Conservation (phyloP, 2,113 vertebrate species). For the Coregonus clupeaformis region DNA sequence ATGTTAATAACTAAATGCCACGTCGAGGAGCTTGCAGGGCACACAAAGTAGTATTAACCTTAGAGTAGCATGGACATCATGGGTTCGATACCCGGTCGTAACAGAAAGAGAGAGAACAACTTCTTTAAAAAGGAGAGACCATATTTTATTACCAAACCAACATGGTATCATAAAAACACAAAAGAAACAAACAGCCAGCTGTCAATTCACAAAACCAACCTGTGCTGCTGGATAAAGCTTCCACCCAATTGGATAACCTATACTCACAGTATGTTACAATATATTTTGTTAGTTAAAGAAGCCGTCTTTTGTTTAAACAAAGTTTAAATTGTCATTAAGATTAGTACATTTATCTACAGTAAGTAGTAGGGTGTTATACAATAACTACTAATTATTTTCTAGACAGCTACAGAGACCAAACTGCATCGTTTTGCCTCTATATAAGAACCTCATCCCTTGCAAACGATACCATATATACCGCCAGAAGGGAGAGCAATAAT, state of each 20-base stretch:
- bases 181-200: slow-evolving; percentile 29
- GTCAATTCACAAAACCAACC: slow-evolving; percentile 45
- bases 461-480: slow-evolving; percentile 25
- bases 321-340: slow-evolving; percentile 36
- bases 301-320: slow-evolving; percentile 15
- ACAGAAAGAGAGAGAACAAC: slow-evolving; percentile 26
- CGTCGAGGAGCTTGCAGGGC: no score
- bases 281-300: slow-evolving; percentile 44
- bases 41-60: no score
- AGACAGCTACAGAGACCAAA: slow-evolving; percentile 52
- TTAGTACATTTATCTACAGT: slow-evolving; percentile 43
- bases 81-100: no score
- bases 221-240: slow-evolving; percentile 42
- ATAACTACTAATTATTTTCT: slow-evolving; percentile 69
- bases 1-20: no score
- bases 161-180: not conserved
- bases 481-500: slow-evolving; percentile 18
- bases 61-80: not conserved
- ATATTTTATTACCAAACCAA: slow-evolving; percentile 54
- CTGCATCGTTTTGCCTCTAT: slow-evolving; percentile 35
- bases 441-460: slow-evolving; percentile 33
- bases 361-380: slow-evolving; percentile 63
- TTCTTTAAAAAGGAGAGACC: slow-evolving; percentile 26
- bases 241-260: slow-evolving; percentile 37
- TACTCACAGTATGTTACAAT: slow-evolving; percentile 26